Conservation (phyloP, 64 coral and sea anemone genomes). For the Actinia tenebrosa region DNA sequence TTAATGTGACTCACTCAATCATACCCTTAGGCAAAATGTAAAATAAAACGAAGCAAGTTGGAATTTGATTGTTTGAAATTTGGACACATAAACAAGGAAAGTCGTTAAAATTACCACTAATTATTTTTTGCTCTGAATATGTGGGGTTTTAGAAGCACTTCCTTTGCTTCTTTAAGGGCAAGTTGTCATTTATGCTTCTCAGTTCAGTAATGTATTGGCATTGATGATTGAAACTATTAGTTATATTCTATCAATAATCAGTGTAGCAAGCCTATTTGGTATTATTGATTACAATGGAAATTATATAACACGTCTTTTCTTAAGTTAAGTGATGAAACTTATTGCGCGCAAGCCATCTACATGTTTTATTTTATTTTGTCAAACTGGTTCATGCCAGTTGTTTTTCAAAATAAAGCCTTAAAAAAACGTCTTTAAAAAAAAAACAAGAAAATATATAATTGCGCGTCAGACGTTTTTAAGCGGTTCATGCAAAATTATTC, state of each 20-base stretch:
- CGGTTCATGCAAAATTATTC: not conserved
- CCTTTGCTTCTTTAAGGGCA: not conserved
- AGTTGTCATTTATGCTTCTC: not conserved
- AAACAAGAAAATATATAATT: not conserved
- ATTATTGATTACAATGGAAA: not conserved
- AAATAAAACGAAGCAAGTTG: constrained; percentile 4
- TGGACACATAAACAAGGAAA: not conserved
- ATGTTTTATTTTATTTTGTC: not conserved
- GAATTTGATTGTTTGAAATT: constrained; percentile 8
- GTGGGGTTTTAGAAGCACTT: not conserved
- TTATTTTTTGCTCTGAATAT: not conserved
- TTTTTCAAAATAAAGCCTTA: not conserved
- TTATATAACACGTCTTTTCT: not conserved
- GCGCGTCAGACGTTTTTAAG: not conserved
- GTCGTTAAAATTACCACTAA: not conserved
- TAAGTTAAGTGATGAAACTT: not conserved
- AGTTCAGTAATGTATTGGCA: not conserved
- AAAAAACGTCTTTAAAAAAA: not conserved
- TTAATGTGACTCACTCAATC: not conserved
- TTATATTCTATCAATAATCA: not conserved
- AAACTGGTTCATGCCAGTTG: not conserved
- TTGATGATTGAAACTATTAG: not conserved
- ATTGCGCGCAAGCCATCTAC: not conserved
- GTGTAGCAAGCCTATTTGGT: not conserved
- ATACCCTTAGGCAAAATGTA: constrained; percentile 6